These are phyloP conservation scores for Temnothorax nylanderi DNA, from an alignment of 1,140 invertebrate genomes.

Conservation along the genomic window DNA sequence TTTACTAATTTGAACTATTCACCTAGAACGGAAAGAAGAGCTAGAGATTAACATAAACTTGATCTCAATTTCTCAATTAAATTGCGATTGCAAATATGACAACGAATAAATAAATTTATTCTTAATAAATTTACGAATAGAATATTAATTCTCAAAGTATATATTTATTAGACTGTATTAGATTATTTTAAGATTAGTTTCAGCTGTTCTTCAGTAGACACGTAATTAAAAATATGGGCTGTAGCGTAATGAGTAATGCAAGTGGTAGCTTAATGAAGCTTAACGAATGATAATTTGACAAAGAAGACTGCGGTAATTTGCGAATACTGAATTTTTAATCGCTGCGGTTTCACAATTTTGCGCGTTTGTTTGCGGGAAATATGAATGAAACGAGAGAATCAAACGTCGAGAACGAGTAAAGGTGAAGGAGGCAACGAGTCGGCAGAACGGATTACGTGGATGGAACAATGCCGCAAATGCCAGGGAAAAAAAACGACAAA, in stretches of 20 bases:
- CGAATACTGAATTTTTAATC: constrained; percentile 29
- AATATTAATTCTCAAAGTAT: no score
- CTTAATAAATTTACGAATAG: no score
- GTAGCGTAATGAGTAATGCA: background rate
- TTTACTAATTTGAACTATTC: no score
- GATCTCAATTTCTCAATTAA: no score
- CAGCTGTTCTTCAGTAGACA: background rate
- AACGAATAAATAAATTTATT: no score
- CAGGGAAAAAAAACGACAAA: constrained; percentile 31
- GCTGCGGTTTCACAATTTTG: constrained; percentile 33
- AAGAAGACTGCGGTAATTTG: constrained; percentile 5
- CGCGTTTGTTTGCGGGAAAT: constrained; percentile 37
- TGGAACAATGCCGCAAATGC: constrained; percentile 52
- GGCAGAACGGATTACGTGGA: constrained; percentile 48
- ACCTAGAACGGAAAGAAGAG: no score
- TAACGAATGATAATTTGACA: background rate
- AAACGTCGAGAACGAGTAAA: constrained; percentile 39
- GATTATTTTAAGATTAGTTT: background rate
- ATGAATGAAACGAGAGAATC: constrained; percentile 45
- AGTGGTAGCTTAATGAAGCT: background rate
- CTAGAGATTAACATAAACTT: no score
- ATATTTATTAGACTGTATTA: no score
- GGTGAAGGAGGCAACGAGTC: constrained; percentile 35
- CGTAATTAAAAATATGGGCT: background rate
- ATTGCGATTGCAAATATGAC: no score